Percentiles rank a stretch among this genome's conserved stretches.
Evolutionary conservation across 2,888 invertebrate genomes (phyloP).

Genomic region (Liodrosophila aerea): DNA sequence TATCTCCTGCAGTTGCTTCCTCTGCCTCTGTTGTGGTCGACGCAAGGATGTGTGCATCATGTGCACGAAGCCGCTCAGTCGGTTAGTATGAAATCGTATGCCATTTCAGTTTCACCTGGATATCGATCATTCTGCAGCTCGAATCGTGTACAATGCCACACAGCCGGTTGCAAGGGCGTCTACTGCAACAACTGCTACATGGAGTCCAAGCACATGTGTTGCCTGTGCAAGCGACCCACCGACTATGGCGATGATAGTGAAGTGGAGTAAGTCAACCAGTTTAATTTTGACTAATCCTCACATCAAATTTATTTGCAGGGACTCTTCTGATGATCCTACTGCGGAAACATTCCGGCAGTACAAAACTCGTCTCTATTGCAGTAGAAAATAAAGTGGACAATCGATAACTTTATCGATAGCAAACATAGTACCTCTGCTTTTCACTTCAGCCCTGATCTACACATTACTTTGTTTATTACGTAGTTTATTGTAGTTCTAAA

Average conservation of each 20-base stretch:
- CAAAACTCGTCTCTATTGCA: neutral
- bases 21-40: neutral
- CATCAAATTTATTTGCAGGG: slow-evolving; percentile 63
- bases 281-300: neutral
- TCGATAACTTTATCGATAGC: too few relatives aligned
- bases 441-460: too few relatives aligned
- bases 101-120: slow-evolving; percentile 8
- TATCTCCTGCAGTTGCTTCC: slow-evolving; percentile 11
- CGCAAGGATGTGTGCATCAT: slow-evolving; percentile 32
- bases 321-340: slow-evolving; percentile 75
- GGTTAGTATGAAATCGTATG: slow-evolving; percentile 39
- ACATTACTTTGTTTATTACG: too few relatives aligned
- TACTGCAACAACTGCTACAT: slow-evolving; percentile 89
- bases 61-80: slow-evolving; percentile 33
- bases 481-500: too few relatives aligned
- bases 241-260: slow-evolving; percentile 92
- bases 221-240: slow-evolving; percentile 88
- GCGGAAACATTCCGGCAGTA: slow-evolving; percentile 22
- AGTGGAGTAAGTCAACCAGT: slow-evolving; percentile 85
- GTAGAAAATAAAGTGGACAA: neutral
- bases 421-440: too few relatives aligned
- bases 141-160: slow-evolving; percentile 83
- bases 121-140: slow-evolving; percentile 46
- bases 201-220: slow-evolving; percentile 89
- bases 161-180: slow-evolving; percentile 86